Evolutionary conservation across 1,140 invertebrate species (phyloP).

Genomic region (Achroia grisella): DNA sequence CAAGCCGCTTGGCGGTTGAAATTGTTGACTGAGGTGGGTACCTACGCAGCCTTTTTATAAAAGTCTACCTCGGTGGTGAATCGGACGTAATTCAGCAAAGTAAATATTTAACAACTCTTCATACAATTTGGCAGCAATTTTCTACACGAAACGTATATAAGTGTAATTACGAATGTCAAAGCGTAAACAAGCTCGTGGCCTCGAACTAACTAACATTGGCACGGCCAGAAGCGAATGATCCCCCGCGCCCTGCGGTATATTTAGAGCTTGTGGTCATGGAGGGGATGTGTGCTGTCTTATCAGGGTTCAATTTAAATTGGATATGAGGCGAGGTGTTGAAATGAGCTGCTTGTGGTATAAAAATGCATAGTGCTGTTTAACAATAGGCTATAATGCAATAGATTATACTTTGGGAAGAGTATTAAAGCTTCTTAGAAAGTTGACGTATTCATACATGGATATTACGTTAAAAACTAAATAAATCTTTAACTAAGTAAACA

Average conservation of each 20-base stretch:
- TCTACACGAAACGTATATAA: slow-evolving; percentile 26
- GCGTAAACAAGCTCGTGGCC: slow-evolving; percentile 39
- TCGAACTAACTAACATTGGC: slow-evolving; percentile 35
- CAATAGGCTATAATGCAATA: too few relatives aligned
- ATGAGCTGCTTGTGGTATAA: too few relatives aligned
- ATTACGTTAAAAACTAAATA: too few relatives aligned
- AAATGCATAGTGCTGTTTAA: too few relatives aligned
- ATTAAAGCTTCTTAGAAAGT: too few relatives aligned
- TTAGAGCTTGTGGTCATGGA: not conserved
- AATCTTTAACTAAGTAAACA: too few relatives aligned
- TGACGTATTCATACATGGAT: too few relatives aligned
- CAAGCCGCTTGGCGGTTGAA: not conserved
- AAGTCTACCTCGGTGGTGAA: not conserved
- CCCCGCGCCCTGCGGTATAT: slow-evolving; percentile 8
- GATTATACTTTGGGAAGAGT: too few relatives aligned
- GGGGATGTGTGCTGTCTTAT: slow-evolving; percentile 9
- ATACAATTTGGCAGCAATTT: slow-evolving; percentile 37
- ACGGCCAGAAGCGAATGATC: slow-evolving; percentile 23
- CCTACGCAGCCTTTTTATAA: slow-evolving; percentile 1
- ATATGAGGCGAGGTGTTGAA: slow-evolving; percentile 10
- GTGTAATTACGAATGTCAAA: slow-evolving; percentile 37
- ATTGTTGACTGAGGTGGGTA: not conserved
- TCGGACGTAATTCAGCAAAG: slow-evolving; percentile 2
- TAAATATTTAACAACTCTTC: slow-evolving; percentile 4
- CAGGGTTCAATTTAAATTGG: slow-evolving; percentile 2